Evolutionary conservation across 2,797 vertebrate species (phyloP).

Genomic region (Tinamus major): DNA sequence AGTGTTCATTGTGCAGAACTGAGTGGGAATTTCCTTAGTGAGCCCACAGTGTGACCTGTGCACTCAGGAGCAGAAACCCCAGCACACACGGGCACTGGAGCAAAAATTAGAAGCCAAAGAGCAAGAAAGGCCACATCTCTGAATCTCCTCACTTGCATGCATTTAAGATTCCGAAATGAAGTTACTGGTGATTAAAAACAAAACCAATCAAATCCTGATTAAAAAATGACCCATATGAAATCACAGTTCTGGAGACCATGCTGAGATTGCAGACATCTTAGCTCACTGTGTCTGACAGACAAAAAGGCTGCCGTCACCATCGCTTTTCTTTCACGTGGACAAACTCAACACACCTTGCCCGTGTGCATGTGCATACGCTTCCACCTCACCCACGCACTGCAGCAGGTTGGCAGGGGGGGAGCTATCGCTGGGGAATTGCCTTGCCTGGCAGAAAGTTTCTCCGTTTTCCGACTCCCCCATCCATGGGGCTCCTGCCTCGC

Average conservation of each 20-base stretch:
- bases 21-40: not conserved
- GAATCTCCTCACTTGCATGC: conserved; percentile 33
- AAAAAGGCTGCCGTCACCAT: not conserved
- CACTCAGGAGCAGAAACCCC: not conserved
- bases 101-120: not conserved
- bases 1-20: not conserved
- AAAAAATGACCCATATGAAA: not conserved
- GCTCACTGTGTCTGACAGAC: not conserved
- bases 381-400: not conserved
- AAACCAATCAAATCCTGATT: not conserved
- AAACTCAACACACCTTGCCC: not conserved
- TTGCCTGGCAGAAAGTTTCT: not conserved
- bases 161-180: conserved; percentile 12
- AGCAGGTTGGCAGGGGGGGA: not conserved
- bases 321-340: not conserved
- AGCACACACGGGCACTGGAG: not conserved
- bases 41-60: not conserved
- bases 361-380: not conserved
- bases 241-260: not conserved
- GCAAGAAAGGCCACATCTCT: not conserved
- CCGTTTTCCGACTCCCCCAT: not conserved
- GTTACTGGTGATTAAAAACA: not conserved
- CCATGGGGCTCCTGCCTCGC: not conserved
- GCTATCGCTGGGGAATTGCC: not conserved
- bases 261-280: not conserved